phyloP scores from a whole-genome alignment of 2,888 invertebrate species.

The Pristionchus japonicus region DNA sequence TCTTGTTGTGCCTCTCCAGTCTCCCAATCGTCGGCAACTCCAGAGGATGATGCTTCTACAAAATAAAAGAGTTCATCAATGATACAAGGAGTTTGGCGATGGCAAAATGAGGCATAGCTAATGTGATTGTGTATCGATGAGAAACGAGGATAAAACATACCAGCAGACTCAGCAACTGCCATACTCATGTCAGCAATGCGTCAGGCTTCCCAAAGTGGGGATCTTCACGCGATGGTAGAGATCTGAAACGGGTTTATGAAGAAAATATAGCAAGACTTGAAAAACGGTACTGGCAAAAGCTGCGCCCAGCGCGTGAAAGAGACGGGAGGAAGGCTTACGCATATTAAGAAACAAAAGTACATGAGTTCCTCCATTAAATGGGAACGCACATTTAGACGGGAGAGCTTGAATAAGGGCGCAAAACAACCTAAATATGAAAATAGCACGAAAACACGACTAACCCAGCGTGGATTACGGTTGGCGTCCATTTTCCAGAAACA shows the following conservation, averaged over 20 bases:
- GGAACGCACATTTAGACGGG: neutral
- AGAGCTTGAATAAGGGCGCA: neutral
- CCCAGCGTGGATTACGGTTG: no score
- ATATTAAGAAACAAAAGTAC: no score
- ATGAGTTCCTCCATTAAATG: no score
- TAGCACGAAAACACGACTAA: no score
- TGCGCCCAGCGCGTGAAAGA: no score
- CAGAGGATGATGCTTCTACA: slow-evolving; percentile 26
- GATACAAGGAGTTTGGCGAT: no score
- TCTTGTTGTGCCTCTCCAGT: slow-evolving; percentile 44
- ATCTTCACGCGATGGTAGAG: slow-evolving; percentile 25
- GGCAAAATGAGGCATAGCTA: neutral
- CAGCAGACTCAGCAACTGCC: slow-evolving; percentile 38
- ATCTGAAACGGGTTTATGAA: neutral
- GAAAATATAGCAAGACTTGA: neutral
- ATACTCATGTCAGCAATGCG: slow-evolving; percentile 39
- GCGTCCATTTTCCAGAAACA: neutral
- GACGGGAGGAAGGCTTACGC: no score
- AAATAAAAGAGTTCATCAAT: neutral
- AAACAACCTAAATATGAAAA: neutral
- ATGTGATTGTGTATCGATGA: neutral
- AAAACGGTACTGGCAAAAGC: no score
- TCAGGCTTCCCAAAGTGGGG: slow-evolving; percentile 4
- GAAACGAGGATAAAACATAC: neutral
- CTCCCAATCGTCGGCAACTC: slow-evolving; percentile 42